A percentile compares a stretch with the other conserved stretches of the same genome.
Conservation (phyloP, 53 echinoderm and acorn worm species). For the Apostichopus leukothele region DNA sequence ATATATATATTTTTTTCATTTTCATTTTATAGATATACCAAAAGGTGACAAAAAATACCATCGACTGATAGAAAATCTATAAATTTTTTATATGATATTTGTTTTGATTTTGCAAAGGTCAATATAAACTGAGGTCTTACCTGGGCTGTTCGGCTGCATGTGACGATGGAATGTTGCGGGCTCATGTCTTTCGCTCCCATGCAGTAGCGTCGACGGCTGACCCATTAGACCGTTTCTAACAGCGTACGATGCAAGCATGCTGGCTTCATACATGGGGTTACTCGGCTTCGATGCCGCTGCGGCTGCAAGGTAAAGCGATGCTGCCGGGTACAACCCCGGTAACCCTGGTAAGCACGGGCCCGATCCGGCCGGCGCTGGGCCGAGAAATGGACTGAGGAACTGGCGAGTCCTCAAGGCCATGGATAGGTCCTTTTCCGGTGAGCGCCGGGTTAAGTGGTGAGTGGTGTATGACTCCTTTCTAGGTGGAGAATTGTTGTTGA, state of each 20-base stretch:
- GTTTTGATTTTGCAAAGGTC: too few species aligned
- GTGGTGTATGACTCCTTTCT: neutral
- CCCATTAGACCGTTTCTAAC: conserved; percentile 19
- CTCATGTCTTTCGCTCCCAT: conserved; percentile 9
- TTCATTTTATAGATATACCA: too few species aligned
- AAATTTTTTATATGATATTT: too few species aligned
- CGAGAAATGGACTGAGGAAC: conserved; percentile 28
- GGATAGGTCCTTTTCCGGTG: conserved; percentile 26
- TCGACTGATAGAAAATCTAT: too few species aligned
- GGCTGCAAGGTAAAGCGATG: conserved; percentile 78
- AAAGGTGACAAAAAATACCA: too few species aligned
- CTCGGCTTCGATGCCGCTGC: conserved; percentile 57
- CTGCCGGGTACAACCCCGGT: conserved; percentile 74
- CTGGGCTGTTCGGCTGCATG: conserved; percentile 40
- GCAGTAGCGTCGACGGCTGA: neutral
- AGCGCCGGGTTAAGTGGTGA: conserved; percentile 11
- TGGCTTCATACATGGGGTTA: conserved; percentile 37
- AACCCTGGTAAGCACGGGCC: conserved; percentile 45
- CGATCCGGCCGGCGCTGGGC: neutral
- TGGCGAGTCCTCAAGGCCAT: conserved; percentile 34
- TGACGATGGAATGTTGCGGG: conserved; percentile 21
- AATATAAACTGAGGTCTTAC: neutral
- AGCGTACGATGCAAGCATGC: conserved; percentile 39
- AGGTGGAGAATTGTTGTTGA: conserved; percentile 20
- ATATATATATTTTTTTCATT: too few species aligned